Evolutionary conservation across 1,140 invertebrate genomes (phyloP).

Genomic region (Radopholus similis): DNA sequence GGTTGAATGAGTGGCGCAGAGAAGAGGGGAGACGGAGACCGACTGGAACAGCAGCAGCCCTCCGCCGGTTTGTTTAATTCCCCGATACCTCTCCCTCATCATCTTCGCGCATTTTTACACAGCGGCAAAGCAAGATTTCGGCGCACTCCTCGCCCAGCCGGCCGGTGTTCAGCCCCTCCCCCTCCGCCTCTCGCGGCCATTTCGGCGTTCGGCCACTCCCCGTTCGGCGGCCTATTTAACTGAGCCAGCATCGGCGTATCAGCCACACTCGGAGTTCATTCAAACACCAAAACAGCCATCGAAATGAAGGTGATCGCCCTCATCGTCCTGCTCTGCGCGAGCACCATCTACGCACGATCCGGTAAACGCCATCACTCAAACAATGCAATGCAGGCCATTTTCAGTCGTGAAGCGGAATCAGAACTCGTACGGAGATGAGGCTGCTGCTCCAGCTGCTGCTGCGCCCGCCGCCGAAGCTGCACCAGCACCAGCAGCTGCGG

Average conservation of each 20-base stretch:
- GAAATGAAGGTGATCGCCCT: not conserved
- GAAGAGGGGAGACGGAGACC: too few relatives aligned
- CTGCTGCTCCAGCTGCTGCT: not conserved
- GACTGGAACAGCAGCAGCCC: too few relatives aligned
- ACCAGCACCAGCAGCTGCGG: not conserved
- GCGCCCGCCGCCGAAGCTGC: not conserved
- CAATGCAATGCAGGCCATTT: not conserved
- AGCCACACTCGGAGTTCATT: not conserved
- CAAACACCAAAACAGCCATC: not conserved
- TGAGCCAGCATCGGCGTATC: not conserved
- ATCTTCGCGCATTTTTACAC: too few relatives aligned
- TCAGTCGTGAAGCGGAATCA: constrained; percentile 5
- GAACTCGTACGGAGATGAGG: constrained; percentile 10
- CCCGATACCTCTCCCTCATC: too few relatives aligned
- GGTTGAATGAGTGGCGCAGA: too few relatives aligned
- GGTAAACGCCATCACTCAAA: not conserved
- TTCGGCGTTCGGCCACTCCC: too few relatives aligned
- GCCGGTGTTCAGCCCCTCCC: not conserved
- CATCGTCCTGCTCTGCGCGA: not conserved
- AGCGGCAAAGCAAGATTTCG: too few relatives aligned
- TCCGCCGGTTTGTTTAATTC: too few relatives aligned
- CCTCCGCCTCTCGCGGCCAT: not conserved
- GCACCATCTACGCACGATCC: not conserved
- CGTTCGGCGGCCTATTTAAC: constrained; percentile 6
- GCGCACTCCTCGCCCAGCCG: too few relatives aligned